phyloP scores from a whole-genome alignment of 1,140 invertebrate species.

The Conus ventricosus region DNA sequence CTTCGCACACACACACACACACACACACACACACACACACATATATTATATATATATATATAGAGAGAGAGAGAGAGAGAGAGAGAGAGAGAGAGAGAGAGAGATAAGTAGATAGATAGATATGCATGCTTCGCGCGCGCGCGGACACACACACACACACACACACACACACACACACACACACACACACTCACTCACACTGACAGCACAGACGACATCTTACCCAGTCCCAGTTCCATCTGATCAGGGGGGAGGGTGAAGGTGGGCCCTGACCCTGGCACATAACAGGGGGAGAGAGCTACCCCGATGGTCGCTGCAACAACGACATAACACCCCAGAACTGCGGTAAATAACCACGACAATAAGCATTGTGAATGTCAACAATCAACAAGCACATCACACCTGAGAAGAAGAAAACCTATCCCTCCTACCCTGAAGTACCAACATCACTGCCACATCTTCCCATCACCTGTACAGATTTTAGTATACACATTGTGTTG shows the following conservation, averaged over 20 bases:
- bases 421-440: no score
- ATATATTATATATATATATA: not conserved
- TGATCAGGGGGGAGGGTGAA: slow-evolving; percentile 82
- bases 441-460: no score
- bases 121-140: not conserved
- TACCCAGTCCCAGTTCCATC: slow-evolving; percentile 88
- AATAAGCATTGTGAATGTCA: no score
- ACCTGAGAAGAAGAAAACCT: no score
- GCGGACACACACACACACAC: slow-evolving; percentile 8
- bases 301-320: slow-evolving; percentile 85
- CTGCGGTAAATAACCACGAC: not conserved
- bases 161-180: slow-evolving; percentile 24
- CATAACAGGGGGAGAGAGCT: slow-evolving; percentile 82
- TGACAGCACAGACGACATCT: not conserved
- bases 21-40: not conserved
- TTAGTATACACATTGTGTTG: no score
- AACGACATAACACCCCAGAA: not conserved
- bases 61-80: no score
- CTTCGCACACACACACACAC: not conserved
- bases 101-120: no score
- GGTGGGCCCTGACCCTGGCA: slow-evolving; percentile 81
- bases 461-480: no score
- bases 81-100: no score
- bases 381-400: no score
- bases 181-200: slow-evolving; percentile 24